Percentiles rank a stretch among this genome's conserved stretches.
Conservation (phyloP, 2,888 invertebrate genomes). For the Thelaira solivaga region DNA sequence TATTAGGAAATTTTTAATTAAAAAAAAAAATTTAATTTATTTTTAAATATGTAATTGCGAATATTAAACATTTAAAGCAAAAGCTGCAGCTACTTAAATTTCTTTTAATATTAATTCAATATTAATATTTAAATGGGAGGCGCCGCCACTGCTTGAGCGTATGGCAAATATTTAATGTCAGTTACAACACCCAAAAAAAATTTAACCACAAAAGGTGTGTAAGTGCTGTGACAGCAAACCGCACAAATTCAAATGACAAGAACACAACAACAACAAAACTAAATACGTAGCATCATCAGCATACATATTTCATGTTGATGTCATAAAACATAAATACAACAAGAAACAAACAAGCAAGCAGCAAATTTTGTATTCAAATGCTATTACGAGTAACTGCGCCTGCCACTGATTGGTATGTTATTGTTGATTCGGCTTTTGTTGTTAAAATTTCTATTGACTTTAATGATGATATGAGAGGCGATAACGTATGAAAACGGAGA, state of each 20-base stretch:
- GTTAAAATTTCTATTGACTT: constrained; percentile 23
- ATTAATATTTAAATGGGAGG: not conserved
- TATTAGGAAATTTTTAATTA: too few species aligned
- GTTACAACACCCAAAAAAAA: constrained; percentile 27
- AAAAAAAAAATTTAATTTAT: too few species aligned
- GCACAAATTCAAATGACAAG: constrained; percentile 1
- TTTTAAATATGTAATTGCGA: too few species aligned
- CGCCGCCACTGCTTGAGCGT: not conserved
- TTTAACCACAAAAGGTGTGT: constrained; percentile 11
- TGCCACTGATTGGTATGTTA: not conserved
- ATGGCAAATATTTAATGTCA: not conserved
- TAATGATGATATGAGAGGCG: constrained; percentile 21
- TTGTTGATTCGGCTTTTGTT: not conserved
- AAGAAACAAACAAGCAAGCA: constrained; percentile 16
- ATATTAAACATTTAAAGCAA: too few species aligned
- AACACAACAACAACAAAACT: not conserved
- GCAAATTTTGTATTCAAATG: not conserved
- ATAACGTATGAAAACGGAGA: not conserved
- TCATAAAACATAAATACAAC: constrained; percentile 22
- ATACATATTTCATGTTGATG: constrained; percentile 27
- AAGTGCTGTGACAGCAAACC: constrained; percentile 19
- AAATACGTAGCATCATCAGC: not conserved
- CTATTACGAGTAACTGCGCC: too few species aligned
- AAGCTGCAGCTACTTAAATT: too few species aligned
- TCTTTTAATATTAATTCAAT: too few species aligned